A percentile compares a stretch with the other conserved stretches of the same genome.
Evolutionary conservation across 2,888 invertebrate genomes (phyloP).

Genomic region (Dicranocentrus wangi): DNA sequence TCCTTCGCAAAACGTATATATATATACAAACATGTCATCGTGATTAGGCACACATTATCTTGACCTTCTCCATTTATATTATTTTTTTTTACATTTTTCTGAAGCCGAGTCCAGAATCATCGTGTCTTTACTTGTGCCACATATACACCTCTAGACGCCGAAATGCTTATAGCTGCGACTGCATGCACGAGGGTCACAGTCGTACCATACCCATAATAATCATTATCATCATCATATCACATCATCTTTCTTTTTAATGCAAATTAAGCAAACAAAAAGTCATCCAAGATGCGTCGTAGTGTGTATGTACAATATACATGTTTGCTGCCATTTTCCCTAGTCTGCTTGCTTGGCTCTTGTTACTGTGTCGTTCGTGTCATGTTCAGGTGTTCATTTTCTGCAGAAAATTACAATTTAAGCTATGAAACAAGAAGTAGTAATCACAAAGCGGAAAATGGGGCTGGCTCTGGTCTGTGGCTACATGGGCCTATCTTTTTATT

Average conservation of each 20-base stretch:
- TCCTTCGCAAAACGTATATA: not conserved
- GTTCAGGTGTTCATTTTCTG: slow-evolving; percentile 15
- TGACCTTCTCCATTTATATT: slow-evolving; percentile 14
- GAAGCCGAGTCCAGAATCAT: slow-evolving; percentile 5
- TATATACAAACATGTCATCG: not conserved
- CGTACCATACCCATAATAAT: slow-evolving; percentile 16
- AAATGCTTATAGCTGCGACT: no score
- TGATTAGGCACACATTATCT: slow-evolving; percentile 12
- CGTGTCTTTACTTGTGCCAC: no score
- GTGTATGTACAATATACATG: no score
- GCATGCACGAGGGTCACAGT: slow-evolving; percentile 30
- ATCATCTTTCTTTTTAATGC: slow-evolving; percentile 33
- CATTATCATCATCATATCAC: slow-evolving; percentile 19
- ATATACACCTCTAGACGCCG: no score
- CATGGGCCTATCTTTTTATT: not conserved
- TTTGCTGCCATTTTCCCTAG: not conserved
- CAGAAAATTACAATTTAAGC: slow-evolving; percentile 25
- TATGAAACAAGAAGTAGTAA: slow-evolving; percentile 3
- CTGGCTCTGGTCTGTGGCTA: not conserved
- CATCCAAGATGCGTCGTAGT: no score
- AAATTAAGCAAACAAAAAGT: slow-evolving; percentile 22
- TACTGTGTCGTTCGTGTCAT: not conserved
- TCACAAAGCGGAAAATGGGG: slow-evolving; percentile 34
- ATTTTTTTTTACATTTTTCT: not conserved
- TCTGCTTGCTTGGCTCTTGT: not conserved